Evolutionary conservation across 2,797 vertebrate species (phyloP).

Genomic region (Gorsachius magnificus): DNA sequence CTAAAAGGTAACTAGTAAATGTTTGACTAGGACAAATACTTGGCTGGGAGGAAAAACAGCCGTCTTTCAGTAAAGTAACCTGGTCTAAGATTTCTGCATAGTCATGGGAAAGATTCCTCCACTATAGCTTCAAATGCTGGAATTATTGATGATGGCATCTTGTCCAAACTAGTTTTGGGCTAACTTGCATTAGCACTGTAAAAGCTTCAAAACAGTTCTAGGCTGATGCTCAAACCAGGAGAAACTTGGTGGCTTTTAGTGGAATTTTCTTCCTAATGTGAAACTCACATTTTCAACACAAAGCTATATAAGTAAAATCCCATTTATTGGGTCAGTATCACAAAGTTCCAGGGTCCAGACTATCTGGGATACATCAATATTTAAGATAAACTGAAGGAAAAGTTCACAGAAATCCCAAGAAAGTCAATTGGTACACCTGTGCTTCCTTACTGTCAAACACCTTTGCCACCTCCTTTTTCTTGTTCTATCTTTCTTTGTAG

Average conservation of each 20-base stretch:
- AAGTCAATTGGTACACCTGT: neutral
- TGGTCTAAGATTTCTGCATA: neutral
- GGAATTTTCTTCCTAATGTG: neutral
- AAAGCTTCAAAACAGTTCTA: neutral
- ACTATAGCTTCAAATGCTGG: neutral
- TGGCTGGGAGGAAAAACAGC: neutral
- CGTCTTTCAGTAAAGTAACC: neutral
- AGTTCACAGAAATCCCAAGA: neutral
- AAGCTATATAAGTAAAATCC: neutral
- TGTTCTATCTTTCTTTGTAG: neutral
- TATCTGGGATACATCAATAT: neutral
- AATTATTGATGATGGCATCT: neutral
- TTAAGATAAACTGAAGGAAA: neutral
- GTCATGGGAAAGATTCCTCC: neutral
- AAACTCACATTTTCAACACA: neutral
- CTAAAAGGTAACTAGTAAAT: constrained; percentile 2
- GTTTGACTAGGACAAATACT: constrained; percentile 23
- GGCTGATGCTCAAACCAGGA: neutral
- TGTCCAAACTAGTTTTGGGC: neutral
- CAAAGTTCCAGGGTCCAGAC: neutral
- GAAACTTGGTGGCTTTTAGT: neutral
- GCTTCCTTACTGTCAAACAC: neutral
- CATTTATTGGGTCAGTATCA: neutral
- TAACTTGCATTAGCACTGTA: neutral
- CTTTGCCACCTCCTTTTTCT: neutral